These are phyloP conservation scores for Cataglyphis altisquamis DNA, from an alignment of 2,888 invertebrate species.

Conservation along the genomic window DNA sequence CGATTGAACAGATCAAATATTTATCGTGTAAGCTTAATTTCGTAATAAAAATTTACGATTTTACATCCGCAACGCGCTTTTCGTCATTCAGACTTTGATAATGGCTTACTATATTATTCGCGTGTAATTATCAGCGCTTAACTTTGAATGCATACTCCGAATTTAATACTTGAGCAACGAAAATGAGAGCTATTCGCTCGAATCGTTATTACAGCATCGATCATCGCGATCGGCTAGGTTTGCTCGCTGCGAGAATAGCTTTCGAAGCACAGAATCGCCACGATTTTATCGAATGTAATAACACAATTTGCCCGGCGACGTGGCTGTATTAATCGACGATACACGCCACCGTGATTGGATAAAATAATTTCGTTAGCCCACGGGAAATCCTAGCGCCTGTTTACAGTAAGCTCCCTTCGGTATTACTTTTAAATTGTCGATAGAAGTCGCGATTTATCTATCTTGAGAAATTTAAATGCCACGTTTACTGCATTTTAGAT, in stretches of 20 bases:
- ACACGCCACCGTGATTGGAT: neutral
- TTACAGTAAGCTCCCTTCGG: neutral
- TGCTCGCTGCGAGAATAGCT: neutral
- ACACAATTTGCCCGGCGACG: neutral
- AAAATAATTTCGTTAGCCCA: slow-evolving; percentile 7
- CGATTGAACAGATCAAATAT: neutral
- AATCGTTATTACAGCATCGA: slow-evolving; percentile 3
- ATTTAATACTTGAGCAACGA: slow-evolving; percentile 1
- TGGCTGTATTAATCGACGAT: slow-evolving; percentile 9
- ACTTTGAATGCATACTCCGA: neutral
- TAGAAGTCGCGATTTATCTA: neutral
- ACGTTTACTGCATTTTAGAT: neutral
- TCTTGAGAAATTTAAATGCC: neutral
- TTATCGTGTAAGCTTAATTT: slow-evolving; percentile 25
- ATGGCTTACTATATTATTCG: neutral
- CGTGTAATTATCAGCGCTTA: neutral
- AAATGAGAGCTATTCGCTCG: neutral
- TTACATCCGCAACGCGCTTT: neutral
- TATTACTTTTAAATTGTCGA: neutral
- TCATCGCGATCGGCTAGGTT: neutral
- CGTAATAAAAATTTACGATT: slow-evolving; percentile 17
- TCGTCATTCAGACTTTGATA: neutral
- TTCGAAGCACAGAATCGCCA: neutral
- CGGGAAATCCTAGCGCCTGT: neutral
- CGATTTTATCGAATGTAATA: slow-evolving; percentile 14